Evolutionary conservation across 2,888 invertebrate genomes (phyloP).

Genomic region (Acrocyrtus sp.): DNA sequence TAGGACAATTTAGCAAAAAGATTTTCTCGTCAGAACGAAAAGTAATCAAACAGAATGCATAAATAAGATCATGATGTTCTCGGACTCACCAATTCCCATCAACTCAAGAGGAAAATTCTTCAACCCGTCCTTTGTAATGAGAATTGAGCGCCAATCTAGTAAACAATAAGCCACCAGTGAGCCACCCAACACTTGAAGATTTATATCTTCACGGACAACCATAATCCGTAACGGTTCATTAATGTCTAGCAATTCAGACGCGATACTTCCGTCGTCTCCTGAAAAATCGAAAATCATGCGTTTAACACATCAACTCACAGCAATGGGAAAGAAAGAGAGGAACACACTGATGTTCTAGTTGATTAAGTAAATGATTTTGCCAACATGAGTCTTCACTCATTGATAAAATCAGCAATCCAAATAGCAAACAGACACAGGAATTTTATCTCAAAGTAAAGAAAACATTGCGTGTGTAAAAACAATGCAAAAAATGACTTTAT

Average conservation of each 20-base stretch:
- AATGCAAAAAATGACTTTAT: too few relatives aligned
- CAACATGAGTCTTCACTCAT: not conserved
- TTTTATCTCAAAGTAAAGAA: too few relatives aligned
- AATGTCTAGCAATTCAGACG: constrained; percentile 35
- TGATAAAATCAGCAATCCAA: too few relatives aligned
- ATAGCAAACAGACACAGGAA: too few relatives aligned
- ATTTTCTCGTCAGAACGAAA: constrained; percentile 3
- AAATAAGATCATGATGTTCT: too few relatives aligned
- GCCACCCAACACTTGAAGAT: constrained; percentile 15
- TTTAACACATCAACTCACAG: too few relatives aligned
- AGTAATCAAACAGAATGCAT: not conserved
- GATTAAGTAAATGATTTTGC: not conserved
- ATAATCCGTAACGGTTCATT: constrained; percentile 48
- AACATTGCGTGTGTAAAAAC: too few relatives aligned
- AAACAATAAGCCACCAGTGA: constrained; percentile 40
- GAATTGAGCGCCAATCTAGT: constrained; percentile 56
- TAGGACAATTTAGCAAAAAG: constrained; percentile 22
- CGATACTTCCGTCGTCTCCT: constrained; percentile 40
- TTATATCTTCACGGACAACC: constrained; percentile 45
- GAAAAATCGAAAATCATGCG: constrained; percentile 26
- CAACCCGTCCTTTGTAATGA: constrained; percentile 44
- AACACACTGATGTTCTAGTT: not conserved
- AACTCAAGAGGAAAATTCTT: constrained; percentile 49
- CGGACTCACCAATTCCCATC: constrained; percentile 55
- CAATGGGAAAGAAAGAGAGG: not conserved